Conservation (phyloP, 2,888 invertebrate genomes). For the Leuctra nigra region DNA sequence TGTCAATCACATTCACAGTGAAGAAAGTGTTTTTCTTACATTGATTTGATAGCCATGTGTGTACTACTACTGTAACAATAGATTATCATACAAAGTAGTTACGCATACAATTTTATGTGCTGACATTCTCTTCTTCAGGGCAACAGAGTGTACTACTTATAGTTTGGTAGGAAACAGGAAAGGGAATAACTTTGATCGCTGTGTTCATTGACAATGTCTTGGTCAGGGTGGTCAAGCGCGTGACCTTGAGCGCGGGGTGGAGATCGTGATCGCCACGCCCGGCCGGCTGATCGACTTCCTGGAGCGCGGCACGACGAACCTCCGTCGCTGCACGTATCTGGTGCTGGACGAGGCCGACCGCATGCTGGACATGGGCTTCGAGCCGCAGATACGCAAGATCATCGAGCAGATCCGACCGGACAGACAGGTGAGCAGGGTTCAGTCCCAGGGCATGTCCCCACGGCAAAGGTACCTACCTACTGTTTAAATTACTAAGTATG, state of each 20-base stretch:
- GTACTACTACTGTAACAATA: too few species aligned
- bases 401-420: constrained; percentile 75
- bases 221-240: constrained; percentile 66
- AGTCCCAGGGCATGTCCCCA: background rate
- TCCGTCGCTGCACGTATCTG: constrained; percentile 82
- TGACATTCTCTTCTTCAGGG: background rate
- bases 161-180: too few species aligned
- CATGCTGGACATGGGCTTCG: constrained; percentile 98
- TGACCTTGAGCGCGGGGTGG: constrained; percentile 83
- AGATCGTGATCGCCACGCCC: constrained; percentile 93
- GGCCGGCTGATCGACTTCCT: constrained; percentile 91
- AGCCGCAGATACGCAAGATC: constrained; percentile 93
- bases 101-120: too few species aligned
- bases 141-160: too few species aligned
- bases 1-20: too few species aligned
- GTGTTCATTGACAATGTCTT: too few species aligned
- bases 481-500: too few species aligned
- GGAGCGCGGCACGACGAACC: constrained; percentile 78
- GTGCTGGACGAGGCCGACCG: constrained; percentile 93
- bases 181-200: background rate
- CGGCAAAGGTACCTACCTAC: too few species aligned
- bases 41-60: too few species aligned
- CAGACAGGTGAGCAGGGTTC: too few species aligned
- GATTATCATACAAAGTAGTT: too few species aligned
- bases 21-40: too few species aligned